phyloP scores from a whole-genome alignment of 2,113 vertebrate genomes.

The Sinocyclocheilus grahami region DNA sequence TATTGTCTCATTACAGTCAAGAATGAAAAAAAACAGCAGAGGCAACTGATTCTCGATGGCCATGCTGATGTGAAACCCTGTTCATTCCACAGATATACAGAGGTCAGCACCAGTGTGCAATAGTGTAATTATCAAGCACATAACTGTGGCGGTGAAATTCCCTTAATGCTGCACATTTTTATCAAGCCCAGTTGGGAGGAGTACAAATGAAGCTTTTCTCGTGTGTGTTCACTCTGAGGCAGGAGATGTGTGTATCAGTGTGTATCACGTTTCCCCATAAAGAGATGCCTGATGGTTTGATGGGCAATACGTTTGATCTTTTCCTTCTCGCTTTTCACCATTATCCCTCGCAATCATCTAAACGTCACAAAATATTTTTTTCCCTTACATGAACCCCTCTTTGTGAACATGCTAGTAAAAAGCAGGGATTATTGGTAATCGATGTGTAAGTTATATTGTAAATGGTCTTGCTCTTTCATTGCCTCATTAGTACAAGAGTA shows the following conservation, averaged over 20 bases:
- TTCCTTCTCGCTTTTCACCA: not conserved
- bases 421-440: not conserved
- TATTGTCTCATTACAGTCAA: conserved; percentile 2
- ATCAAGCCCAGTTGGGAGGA: not conserved
- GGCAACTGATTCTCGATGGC: not conserved
- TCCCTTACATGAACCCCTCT: not conserved
- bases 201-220: not conserved
- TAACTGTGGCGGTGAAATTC: not conserved
- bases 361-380: not conserved
- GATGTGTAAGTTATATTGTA: not conserved
- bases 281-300: not conserved
- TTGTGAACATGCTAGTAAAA: not conserved
- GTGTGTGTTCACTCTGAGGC: not conserved
- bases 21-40: not conserved
- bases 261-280: conserved; percentile 19
- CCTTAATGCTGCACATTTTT: conserved; percentile 5
- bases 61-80: conserved; percentile 1
- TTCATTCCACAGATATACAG: conserved; percentile 14
- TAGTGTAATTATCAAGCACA: conserved; percentile 14
- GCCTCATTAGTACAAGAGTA: not conserved
- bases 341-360: not conserved
- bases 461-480: not conserved
- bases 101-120: not conserved
- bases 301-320: conserved; percentile 4
- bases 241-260: conserved; percentile 24